Percentiles rank a stretch among this genome's conserved stretches.
Evolutionary conservation across 2,113 vertebrate genomes (phyloP).

Genomic region (Sprattus sprattus): DNA sequence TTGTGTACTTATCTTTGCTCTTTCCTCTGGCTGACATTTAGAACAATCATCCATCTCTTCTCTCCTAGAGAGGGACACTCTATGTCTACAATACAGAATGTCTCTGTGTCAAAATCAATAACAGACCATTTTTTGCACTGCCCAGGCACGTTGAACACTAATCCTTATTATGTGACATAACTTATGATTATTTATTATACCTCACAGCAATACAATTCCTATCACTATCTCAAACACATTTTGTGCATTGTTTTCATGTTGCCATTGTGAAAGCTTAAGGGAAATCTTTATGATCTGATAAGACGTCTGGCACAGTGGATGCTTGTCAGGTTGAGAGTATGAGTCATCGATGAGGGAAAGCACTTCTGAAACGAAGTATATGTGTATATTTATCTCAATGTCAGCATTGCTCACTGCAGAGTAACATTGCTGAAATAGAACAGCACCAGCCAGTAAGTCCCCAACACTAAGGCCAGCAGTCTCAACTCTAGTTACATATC

Average conservation of each 20-base stretch:
- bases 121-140: neutral
- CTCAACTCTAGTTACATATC: neutral
- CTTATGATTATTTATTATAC: neutral
- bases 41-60: constrained; percentile 6
- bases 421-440: neutral
- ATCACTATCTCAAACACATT: neutral
- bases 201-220: too few relatives aligned
- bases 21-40: neutral
- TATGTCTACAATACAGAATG: neutral
- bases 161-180: neutral
- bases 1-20: neutral
- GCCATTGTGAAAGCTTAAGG: neutral
- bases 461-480: neutral
- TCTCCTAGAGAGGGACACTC: neutral
- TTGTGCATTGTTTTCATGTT: neutral
- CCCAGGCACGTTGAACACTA: neutral
- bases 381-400: constrained; percentile 35
- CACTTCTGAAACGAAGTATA: constrained; percentile 36
- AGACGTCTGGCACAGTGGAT: neutral
- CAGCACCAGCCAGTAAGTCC: neutral
- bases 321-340: constrained; percentile 40
- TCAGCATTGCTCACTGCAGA: neutral
- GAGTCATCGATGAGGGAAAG: constrained; percentile 41
- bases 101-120: neutral
- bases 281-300: neutral